Percentiles rank a stretch among this genome's conserved stretches.
Evolutionary conservation across 2,113 vertebrate species (phyloP).

Genomic region (human): DNA sequence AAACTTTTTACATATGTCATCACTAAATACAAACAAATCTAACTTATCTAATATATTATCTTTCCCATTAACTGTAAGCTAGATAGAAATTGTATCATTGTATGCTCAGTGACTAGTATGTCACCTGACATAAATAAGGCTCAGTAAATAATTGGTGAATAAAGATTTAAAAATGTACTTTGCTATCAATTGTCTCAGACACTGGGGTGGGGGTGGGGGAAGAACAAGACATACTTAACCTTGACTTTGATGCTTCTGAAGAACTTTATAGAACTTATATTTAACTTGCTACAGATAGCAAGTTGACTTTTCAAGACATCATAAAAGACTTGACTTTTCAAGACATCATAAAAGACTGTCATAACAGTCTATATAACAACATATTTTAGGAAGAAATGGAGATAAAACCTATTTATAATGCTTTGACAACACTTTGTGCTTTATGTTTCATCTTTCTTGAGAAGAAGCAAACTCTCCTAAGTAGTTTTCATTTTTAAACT

Average conservation of each 20-base stretch:
- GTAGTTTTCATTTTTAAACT: slow-evolving; percentile 3
- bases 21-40: neutral
- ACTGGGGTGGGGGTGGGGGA: rapidly evolving
- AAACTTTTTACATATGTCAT: neutral
- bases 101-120: neutral
- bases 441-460: neutral
- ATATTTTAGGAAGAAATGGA: neutral
- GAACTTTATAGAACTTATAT: too few relatives aligned
- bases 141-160: neutral
- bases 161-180: neutral
- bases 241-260: neutral
- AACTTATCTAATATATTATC: neutral
- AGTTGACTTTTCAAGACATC: too few relatives aligned
- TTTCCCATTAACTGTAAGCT: neutral
- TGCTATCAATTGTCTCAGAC: neutral
- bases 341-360: neutral
- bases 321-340: neutral
- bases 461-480: neutral
- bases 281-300: too few relatives aligned
- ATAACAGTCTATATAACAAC: neutral
- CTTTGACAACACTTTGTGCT: neutral
- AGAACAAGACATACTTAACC: neutral
- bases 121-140: neutral
- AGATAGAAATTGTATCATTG: neutral
- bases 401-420: neutral